Evolutionary conservation across 2,797 vertebrate genomes (phyloP), one percentile per base, ranked within the genome.

Genomic region (Pteropus rufus): DNA sequence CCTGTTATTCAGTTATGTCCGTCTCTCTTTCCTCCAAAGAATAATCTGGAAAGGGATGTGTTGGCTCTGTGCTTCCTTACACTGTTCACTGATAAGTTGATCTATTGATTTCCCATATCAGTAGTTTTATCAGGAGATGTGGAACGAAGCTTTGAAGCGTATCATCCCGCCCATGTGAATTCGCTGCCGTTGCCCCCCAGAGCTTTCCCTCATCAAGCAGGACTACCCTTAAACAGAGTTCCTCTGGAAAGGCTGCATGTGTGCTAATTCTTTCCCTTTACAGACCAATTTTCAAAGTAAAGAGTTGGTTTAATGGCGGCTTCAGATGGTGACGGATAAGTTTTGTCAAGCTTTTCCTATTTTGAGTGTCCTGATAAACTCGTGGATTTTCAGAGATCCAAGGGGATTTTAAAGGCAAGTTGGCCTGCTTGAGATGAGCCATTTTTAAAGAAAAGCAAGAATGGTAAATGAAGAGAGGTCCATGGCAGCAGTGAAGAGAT

Each of bases 251-350:
- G 29, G 54, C 54, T 26, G 5, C 7, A 5, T 18, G 10, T 11
- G 1, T n/a, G 31, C 23, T 76, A 62, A 36, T 62, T 69, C 39
- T 88, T 89, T 12, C 34, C 41, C 80, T 75, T 92, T 86, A 86
- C 85, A 86, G 52, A 80, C n/a, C 41, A 18, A 16, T 90, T 86
- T 89, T 94, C 86, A 92, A 85, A 85, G 56, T 39, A 26, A 94
- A n/a, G 52, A 70, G 52, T 93, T 41, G 60, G 23, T 58, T 44
- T 89, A n/a, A 41, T 62, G 62, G 44, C 46, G 36, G 16, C 39
- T 88, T 96, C 73, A 58, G 4, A 58, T 54, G 67, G 60, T 81
- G 88, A 77, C 56, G 72, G 62, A 85, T 36, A 65, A 64, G 84
- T 72, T 75, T 91, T 52, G 84, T 85, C 34, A 91, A 39, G 36